A percentile compares a stretch with the other conserved stretches of the same genome.
Evolutionary conservation across 2,888 invertebrate genomes (phyloP).

Genomic region (Macropis europaea): DNA sequence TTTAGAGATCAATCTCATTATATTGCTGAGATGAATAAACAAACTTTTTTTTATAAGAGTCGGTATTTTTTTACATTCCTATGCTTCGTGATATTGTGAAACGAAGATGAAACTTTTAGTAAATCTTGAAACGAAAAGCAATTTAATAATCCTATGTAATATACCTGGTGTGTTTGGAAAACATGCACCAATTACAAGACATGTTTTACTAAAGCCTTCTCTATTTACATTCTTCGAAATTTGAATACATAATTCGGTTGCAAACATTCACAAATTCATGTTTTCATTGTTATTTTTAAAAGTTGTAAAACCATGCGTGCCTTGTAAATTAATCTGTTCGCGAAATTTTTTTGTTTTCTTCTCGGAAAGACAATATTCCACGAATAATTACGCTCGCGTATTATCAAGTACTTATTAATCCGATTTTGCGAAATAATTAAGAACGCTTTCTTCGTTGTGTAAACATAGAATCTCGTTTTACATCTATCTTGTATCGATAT

Average conservation of each 20-base stretch:
- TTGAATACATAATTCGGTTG: slow-evolving; percentile 28
- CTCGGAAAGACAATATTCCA: slow-evolving; percentile 8
- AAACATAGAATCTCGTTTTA: slow-evolving; percentile 45
- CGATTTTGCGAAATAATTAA: slow-evolving; percentile 29
- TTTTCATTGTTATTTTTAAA: not conserved
- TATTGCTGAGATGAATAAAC: slow-evolving; percentile 55
- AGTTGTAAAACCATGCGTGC: not conserved
- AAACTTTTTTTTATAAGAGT: slow-evolving; percentile 36
- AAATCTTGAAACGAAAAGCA: slow-evolving; percentile 14
- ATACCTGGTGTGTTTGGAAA: slow-evolving; percentile 23
- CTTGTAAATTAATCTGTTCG: not conserved
- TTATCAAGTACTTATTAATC: slow-evolving; percentile 45
- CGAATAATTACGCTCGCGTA: slow-evolving; percentile 23
- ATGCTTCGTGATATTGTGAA: slow-evolving; percentile 30
- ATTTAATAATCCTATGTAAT: slow-evolving; percentile 11
- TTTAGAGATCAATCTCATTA: slow-evolving; percentile 44
- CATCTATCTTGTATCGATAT: slow-evolving; percentile 30
- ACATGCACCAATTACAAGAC: slow-evolving; percentile 26
- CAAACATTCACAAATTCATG: slow-evolving; percentile 1
- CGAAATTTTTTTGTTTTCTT: slow-evolving; percentile 1
- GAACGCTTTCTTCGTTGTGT: slow-evolving; percentile 40
- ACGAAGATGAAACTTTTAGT: not conserved
- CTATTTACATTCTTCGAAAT: slow-evolving; percentile 41
- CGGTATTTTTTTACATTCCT: slow-evolving; percentile 36
- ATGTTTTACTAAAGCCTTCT: slow-evolving; percentile 9